Base-by-base conservation (phyloP, 2,888 invertebrate genomes). In the Callyntrura guangdongensis region DNA sequence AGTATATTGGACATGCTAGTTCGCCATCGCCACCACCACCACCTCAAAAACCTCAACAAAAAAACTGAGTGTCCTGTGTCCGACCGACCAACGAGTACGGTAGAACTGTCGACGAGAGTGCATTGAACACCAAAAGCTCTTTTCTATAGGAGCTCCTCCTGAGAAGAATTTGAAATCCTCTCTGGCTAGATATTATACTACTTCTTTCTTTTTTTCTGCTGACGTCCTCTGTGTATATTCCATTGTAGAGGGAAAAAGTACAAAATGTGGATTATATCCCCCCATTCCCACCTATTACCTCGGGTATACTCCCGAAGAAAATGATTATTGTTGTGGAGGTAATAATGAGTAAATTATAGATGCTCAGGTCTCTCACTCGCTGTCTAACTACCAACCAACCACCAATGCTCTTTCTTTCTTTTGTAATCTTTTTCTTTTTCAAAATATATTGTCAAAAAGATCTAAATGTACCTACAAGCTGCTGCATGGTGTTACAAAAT, bases 61-160 rank as follows among this genome's bases (percentile, higher is more conserved):
- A 56, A 82, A 82, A 22, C 61, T 64, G 20, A 45, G 12, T 45
- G 79, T 79, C 79, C 79, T 79, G 79, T 81, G 77, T 89, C 89
- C 79, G 84, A 89, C 82, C 14, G 82, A 88, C 74, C 59, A 83
- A 89, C 84, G 64, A 82, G 72, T 47, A 74, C n/a, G 36, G 72
- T 74, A 83, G 69, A 81, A 47, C 88, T 79, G 88, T 88, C 83
- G 87, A 82, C 20, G 45, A 88, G 85, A 89, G 89, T 89, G 89
- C 89, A 89, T 89, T 89, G 89, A 89, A 89, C 89, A 89, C 72
- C 82, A 72, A 82, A 88, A 88, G n/a, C 64, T 45, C 53, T 61
- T 84, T 69, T 22, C 69, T 69, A n/a, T n/a, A n/a, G n/a, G n/a
- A n/a, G n/a, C n/a, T n/a, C 25, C 82, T 88, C 82, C 81, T 82